A percentile compares a stretch with the other conserved stretches of the same genome.
Conservation (phyloP, 2,797 vertebrate genomes). For the Anguilla megastoma region DNA sequence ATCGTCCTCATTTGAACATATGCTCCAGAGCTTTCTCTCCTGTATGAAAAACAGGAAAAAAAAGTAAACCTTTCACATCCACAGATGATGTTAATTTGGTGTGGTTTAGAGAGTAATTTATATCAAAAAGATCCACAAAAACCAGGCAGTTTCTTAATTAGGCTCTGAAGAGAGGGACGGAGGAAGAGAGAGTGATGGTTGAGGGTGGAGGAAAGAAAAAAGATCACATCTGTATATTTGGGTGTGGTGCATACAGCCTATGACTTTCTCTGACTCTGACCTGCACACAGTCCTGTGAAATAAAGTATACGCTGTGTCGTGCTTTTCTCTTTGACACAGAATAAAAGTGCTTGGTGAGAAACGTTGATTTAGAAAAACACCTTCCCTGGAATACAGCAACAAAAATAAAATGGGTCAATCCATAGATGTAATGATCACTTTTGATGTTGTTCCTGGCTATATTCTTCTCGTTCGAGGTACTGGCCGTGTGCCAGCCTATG, state of each 20-base stretch:
- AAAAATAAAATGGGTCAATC: slow-evolving; percentile 83
- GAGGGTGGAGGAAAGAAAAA: slow-evolving; percentile 60
- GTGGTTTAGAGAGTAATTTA: slow-evolving; percentile 99
- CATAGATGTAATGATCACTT: slow-evolving; percentile 76
- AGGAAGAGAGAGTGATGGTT: slow-evolving; percentile 17
- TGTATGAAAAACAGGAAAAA: slow-evolving; percentile 74
- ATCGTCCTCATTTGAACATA: slow-evolving; percentile 94
- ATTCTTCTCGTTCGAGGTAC: slow-evolving; percentile 70
- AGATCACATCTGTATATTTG: slow-evolving; percentile 84
- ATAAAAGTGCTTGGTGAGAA: slow-evolving; percentile 80
- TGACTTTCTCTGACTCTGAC: slow-evolving; percentile 12
- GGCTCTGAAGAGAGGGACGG: slow-evolving; percentile 77
- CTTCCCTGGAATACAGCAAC: slow-evolving; percentile 78
- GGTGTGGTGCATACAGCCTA: slow-evolving; percentile 68
- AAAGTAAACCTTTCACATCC: slow-evolving; percentile 86
- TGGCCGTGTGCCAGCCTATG: slow-evolving; percentile 76
- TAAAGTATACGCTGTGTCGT: slow-evolving; percentile 45
- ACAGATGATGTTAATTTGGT: slow-evolving; percentile 99
- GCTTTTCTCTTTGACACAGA: slow-evolving; percentile 58
- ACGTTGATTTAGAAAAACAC: slow-evolving; percentile 79
- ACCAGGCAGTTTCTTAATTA: slow-evolving; percentile 99
- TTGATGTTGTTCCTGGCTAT: slow-evolving; percentile 75
- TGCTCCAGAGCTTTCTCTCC: slow-evolving; percentile 86
- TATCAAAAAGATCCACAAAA: slow-evolving; percentile 98
- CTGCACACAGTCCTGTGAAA: slow-evolving; percentile 51